A percentile compares a stretch with the other conserved stretches of the same genome.
Conservation (phyloP, 1,140 invertebrate species). For the Potamilus streckersoni region DNA sequence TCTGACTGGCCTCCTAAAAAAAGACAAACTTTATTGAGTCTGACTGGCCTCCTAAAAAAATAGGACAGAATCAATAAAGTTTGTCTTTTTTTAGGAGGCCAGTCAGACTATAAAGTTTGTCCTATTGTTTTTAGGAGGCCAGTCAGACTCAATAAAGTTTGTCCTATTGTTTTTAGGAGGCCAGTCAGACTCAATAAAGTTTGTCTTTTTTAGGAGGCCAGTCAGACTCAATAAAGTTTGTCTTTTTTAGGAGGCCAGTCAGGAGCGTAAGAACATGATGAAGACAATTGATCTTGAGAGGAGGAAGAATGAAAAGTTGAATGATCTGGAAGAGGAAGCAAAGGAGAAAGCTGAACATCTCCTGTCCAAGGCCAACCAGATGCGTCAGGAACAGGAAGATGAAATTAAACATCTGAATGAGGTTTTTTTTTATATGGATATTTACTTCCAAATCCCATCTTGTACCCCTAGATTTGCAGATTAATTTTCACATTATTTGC, state of each 20-base stretch:
- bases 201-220: neutral
- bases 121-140: constrained; percentile 47
- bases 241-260: constrained; percentile 52
- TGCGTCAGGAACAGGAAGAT: constrained; percentile 68
- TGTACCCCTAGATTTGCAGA: too few relatives aligned
- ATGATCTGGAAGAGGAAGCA: constrained; percentile 66
- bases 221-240: too few relatives aligned
- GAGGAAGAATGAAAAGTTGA: constrained; percentile 64
- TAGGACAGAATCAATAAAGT: too few relatives aligned
- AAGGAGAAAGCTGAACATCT: constrained; percentile 66
- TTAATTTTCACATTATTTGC: too few relatives aligned
- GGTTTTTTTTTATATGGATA: constrained; percentile 30
- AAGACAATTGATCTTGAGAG: constrained; percentile 64
- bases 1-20: constrained; percentile 55
- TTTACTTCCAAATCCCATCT: too few relatives aligned
- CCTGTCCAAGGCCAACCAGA: constrained; percentile 63
- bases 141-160: neutral
- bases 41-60: too few relatives aligned
- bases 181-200: too few relatives aligned
- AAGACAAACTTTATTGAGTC: too few relatives aligned
- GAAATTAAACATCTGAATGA: constrained; percentile 69
- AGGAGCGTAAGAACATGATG: constrained; percentile 61
- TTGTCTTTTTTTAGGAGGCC: constrained; percentile 46
- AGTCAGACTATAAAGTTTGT: constrained; percentile 20
- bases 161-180: too few relatives aligned